These are phyloP conservation scores for Stigmatopora argus DNA, from an alignment of 2,113 vertebrate genomes.

Conservation along the genomic window DNA sequence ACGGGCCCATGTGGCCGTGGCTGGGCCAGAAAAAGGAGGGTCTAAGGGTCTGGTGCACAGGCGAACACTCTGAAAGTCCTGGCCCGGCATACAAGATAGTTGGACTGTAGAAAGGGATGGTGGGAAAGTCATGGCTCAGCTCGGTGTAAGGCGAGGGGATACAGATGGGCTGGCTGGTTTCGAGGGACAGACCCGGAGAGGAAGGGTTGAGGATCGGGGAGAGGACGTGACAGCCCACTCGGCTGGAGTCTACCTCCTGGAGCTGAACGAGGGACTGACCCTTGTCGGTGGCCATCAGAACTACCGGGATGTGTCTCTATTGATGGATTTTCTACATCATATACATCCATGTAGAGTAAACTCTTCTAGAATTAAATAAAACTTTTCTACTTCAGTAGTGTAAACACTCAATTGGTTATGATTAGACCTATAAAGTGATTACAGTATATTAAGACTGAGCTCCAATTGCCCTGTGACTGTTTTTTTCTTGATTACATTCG, in stretches of 20 bases:
- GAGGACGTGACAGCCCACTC: conserved; percentile 68
- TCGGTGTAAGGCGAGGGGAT: conserved; percentile 85
- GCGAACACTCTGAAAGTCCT: conserved; percentile 60
- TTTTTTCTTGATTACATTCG: conserved; percentile 1
- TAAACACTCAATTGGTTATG: neutral
- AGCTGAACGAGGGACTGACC: conserved; percentile 57
- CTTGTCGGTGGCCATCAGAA: conserved; percentile 60
- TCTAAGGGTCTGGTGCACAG: conserved; percentile 71
- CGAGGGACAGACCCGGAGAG: conserved; percentile 67
- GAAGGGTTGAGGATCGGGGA: conserved; percentile 71
- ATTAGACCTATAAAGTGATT: neutral
- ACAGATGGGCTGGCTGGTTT: conserved; percentile 75
- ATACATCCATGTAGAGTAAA: neutral
- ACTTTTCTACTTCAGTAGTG: conserved; percentile 11
- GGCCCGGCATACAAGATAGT: conserved; percentile 74
- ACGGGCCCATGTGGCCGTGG: conserved; percentile 71
- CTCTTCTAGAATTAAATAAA: neutral
- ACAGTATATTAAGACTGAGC: neutral
- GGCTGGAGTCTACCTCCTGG: conserved; percentile 74
- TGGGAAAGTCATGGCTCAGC: conserved; percentile 75
- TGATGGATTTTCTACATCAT: conserved; percentile 22
- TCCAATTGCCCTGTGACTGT: neutral
- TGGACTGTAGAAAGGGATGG: conserved; percentile 82
- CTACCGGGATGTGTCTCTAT: neutral
- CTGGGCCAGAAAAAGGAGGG: conserved; percentile 79